phyloP scores from a whole-genome alignment of 2,888 invertebrate genomes.

The Aradus depressus region DNA sequence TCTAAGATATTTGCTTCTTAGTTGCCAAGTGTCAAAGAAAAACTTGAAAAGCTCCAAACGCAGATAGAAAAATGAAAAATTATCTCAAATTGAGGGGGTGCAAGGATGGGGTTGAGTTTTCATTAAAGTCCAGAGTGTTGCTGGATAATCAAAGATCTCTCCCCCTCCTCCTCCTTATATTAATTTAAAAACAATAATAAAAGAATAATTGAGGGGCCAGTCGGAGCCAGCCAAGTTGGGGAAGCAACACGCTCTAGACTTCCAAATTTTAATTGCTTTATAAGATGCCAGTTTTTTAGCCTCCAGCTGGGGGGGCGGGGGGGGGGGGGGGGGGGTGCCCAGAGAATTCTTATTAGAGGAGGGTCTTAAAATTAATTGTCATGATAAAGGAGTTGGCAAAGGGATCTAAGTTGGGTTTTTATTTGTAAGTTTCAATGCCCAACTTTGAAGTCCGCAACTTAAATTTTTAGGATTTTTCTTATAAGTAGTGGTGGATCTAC shows the following conservation, averaged over 20 bases:
- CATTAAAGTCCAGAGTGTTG: conserved; percentile 13
- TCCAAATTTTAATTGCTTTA: conserved; percentile 18
- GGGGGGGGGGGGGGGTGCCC: conserved; percentile 12
- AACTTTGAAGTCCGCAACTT: no score
- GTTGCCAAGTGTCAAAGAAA: no score
- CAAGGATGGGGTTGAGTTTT: no score
- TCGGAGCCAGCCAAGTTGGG: not conserved
- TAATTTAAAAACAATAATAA: conserved; percentile 27
- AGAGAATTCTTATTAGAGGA: conserved; percentile 16
- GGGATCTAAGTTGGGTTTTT: conserved; percentile 14
- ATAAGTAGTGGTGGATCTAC: no score
- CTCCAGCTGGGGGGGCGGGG: conserved; percentile 7
- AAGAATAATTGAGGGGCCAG: conserved; percentile 23
- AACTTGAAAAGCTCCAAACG: no score
- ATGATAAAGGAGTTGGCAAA: conserved; percentile 14
- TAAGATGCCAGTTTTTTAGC: conserved; percentile 15
- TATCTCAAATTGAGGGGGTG: no score
- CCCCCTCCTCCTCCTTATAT: conserved; percentile 14
- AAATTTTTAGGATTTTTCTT: no score
- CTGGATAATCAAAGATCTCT: conserved; percentile 21
- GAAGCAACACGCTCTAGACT: conserved; percentile 4
- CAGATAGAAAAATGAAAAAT: no score
- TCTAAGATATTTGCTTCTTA: no score
- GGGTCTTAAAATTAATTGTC: conserved; percentile 18
- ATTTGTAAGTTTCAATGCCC: no score